Base-by-base conservation (phyloP, 2,797 vertebrate genomes). In the Loriculus beryllinus region DNA sequence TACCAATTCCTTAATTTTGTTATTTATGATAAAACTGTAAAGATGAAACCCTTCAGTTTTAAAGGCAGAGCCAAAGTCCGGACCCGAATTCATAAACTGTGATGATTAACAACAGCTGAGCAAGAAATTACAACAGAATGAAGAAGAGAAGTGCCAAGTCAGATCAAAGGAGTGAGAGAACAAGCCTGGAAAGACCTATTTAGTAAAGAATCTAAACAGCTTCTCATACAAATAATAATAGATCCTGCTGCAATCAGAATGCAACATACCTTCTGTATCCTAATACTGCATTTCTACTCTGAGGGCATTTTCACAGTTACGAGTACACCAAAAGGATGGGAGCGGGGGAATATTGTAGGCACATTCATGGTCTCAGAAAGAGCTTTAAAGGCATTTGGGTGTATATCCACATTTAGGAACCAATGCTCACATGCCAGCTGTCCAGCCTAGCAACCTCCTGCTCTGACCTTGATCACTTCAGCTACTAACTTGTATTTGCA, bases 61-160 rank as follows among this genome's bases (percentile, higher is more conserved):
- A 33, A 86, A 60, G 52, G 26, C 39, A 33, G 47, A 70, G 64
- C 80, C 79, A 3, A 82, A 35, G 56, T 25, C 45, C 0, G 0
- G 11, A 71, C 51, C 40, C 52, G 48, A 74, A 83, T 42, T 65
- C 60, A 48, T 28, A 42, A 40, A 29, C 35, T 42, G 12, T 60
- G 74, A 79, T 43, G 60, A 88, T 91, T 63, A 82, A 67, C 63
- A 89, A 65, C 82, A 96, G 83, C 54, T 79, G 75, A 92, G 47
- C 40, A 54, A 57, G 56, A 90, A 80, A 49, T 29, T 35, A 80
- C 21, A 80, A 64, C 13, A 82, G 70, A 93, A 94, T 56, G 57
- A 75, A 48, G 77, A 77, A 78, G 65, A 31, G 25, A 43, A 57
- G 40, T 67, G 72, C 80, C 77, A 91, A 90, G 54, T 21, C 64